Percentiles rank a stretch among this genome's conserved stretches.
Conservation (phyloP, 2,797 vertebrate species). For the Ctenochaetus hawaiiensis region DNA sequence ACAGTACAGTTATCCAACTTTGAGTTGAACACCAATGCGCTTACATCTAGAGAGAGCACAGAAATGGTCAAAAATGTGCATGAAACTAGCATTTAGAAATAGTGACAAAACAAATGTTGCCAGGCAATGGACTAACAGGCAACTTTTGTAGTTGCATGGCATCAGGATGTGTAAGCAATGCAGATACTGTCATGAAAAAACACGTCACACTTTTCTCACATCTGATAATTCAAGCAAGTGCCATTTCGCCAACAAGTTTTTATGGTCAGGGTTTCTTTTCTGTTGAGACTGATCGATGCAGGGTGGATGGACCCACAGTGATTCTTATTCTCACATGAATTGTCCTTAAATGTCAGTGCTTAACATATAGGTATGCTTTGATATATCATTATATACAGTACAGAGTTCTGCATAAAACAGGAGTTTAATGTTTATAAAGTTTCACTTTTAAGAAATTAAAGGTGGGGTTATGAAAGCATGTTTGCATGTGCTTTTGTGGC, state of each 20-base stretch:
- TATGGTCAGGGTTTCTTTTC: slow-evolving; percentile 47
- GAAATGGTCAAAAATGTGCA: slow-evolving; percentile 96
- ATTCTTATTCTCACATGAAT: slow-evolving; percentile 58
- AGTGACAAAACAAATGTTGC: slow-evolving; percentile 91
- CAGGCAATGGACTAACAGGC: slow-evolving; percentile 91
- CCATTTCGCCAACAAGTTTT: slow-evolving; percentile 58
- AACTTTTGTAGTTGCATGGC: slow-evolving; percentile 89
- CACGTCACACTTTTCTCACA: slow-evolving; percentile 73
- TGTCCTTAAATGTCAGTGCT: slow-evolving; percentile 69
- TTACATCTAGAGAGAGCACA: slow-evolving; percentile 96
- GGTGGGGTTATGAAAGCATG: slow-evolving; percentile 75
- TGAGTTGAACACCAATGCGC: slow-evolving; percentile 94
- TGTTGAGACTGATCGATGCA: slow-evolving; percentile 48
- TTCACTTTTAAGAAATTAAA: slow-evolving; percentile 75
- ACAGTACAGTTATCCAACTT: slow-evolving; percentile 94
- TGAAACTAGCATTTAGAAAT: slow-evolving; percentile 91
- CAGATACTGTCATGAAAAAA: slow-evolving; percentile 75
- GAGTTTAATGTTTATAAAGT: slow-evolving; percentile 77
- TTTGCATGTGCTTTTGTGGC: slow-evolving; percentile 80
- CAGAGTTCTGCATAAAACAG: slow-evolving; percentile 76
- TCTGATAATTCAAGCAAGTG: slow-evolving; percentile 68
- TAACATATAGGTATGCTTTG: slow-evolving; percentile 81
- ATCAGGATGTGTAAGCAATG: slow-evolving; percentile 88
- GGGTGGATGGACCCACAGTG: slow-evolving; percentile 51
- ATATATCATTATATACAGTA: slow-evolving; percentile 84